Evolutionary conservation across 2,113 vertebrate species (phyloP).

Genomic region (Ginglymostoma cirratum): DNA sequence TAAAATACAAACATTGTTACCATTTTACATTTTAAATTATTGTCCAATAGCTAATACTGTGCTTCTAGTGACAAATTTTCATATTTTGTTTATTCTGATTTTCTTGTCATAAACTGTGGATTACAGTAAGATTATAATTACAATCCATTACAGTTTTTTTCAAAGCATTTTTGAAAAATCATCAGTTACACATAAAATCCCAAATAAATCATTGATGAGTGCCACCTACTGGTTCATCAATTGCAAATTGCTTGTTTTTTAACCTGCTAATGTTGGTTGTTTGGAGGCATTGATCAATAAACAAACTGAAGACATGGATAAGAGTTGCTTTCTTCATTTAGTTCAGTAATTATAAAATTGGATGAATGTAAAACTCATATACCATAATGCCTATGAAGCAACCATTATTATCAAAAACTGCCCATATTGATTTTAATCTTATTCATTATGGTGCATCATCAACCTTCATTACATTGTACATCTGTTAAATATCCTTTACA

Average conservation of each 20-base stretch:
- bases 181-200: neutral
- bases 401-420: neutral
- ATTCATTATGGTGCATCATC: neutral
- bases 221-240: constrained; percentile 24
- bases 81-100: neutral
- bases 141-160: neutral
- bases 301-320: neutral
- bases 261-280: neutral
- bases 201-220: constrained; percentile 25
- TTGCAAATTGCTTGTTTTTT: neutral
- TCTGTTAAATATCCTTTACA: neutral
- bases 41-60: neutral
- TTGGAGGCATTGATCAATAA: neutral
- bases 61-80: neutral
- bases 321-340: neutral
- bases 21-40: neutral
- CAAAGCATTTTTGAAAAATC: neutral
- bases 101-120: neutral
- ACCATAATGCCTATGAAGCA: neutral
- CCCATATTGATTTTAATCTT: neutral
- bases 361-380: neutral
- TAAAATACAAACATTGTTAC: neutral
- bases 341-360: neutral
- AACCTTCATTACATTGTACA: neutral
- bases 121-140: neutral